Conservation (phyloP, 1,140 invertebrate species). For the Drosophila seguyi region DNA sequence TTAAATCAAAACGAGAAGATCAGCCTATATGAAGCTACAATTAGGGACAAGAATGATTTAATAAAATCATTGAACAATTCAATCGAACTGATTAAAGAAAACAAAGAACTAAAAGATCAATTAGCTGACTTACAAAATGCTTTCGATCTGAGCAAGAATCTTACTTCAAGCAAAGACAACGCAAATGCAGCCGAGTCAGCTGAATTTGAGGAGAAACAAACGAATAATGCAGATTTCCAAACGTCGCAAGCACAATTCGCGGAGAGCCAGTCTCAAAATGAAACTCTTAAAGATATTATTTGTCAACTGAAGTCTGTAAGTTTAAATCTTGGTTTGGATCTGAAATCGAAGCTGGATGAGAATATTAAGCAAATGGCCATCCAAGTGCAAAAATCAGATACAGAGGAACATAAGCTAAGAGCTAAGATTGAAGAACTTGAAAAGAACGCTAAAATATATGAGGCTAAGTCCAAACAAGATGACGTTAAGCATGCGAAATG, state of each 20-base stretch:
- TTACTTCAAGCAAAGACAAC: background rate
- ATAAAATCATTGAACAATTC: too few relatives aligned
- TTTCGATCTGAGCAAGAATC: background rate
- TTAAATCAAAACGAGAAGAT: conserved; percentile 2
- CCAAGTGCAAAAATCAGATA: background rate
- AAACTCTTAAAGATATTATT: too few relatives aligned
- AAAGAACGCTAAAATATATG: background rate
- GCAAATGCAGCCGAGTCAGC: background rate
- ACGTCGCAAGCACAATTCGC: background rate
- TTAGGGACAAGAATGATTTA: conserved; percentile 1
- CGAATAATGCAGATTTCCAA: background rate
- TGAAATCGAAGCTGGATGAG: background rate
- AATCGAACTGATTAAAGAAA: background rate
- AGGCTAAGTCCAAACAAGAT: background rate
- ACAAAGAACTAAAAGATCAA: background rate
- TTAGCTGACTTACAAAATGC: background rate
- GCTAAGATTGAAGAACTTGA: background rate
- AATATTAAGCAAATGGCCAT: too few relatives aligned
- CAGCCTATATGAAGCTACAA: background rate
- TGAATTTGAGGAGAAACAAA: background rate
- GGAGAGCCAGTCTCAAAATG: background rate
- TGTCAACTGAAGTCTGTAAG: background rate
- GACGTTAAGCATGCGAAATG: background rate
- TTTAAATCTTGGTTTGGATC: too few relatives aligned
- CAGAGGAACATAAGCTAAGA: background rate